Evolutionary conservation across 2,888 invertebrate species (phyloP).

Genomic region (Papilio gigon): DNA sequence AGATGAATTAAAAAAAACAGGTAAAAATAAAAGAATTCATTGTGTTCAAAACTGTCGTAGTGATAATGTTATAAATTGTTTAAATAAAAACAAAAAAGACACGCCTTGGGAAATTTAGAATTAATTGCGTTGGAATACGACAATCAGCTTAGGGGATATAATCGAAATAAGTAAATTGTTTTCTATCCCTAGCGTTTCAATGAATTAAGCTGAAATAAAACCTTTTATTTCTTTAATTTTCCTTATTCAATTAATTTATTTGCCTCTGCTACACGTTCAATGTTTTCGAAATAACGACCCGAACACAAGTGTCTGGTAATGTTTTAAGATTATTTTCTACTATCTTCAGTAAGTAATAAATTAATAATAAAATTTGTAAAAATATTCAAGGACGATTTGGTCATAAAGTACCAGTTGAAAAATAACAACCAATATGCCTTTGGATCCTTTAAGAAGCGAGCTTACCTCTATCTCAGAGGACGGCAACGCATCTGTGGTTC

Average conservation of each 20-base stretch:
- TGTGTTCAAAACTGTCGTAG: no score
- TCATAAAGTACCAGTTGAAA: no score
- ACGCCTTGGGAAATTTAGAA: conserved; percentile 17
- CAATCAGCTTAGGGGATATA: conserved; percentile 30
- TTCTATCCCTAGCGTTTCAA: conserved; percentile 29
- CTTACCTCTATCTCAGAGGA: no score
- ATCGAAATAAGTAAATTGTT: conserved; percentile 36
- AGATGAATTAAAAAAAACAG: no score
- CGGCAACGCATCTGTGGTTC: no score
- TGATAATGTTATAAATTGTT: background rate
- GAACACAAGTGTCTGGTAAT: background rate
- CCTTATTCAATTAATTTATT: conserved; percentile 15
- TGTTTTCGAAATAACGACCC: background rate
- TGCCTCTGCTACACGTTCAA: background rate
- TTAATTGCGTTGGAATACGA: conserved; percentile 17
- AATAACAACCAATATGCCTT: no score
- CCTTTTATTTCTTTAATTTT: conserved; percentile 25
- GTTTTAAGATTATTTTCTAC: background rate
- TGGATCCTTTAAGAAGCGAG: no score
- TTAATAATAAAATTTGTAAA: no score
- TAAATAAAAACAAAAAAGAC: background rate
- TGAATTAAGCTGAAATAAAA: conserved; percentile 10
- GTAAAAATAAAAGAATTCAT: no score
- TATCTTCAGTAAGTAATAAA: background rate
- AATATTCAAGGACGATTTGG: no score